Evolutionary conservation across 2,888 invertebrate genomes (phyloP).

Genomic region (Orthosia gracilis): DNA sequence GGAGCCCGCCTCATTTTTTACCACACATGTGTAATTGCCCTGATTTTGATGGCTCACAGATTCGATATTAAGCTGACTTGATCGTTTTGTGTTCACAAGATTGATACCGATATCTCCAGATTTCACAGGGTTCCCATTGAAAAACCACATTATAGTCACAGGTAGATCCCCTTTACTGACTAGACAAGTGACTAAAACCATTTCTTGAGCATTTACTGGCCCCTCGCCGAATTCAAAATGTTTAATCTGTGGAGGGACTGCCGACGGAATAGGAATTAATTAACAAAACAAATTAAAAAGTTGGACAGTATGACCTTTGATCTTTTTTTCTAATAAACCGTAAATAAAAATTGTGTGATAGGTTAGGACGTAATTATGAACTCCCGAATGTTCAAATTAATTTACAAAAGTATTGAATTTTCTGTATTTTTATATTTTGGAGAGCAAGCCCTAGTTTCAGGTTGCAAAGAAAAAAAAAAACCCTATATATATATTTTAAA

Average conservation of each 20-base stretch:
- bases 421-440: neutral
- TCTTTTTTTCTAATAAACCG: neutral
- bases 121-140: slow-evolving; percentile 90
- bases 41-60: slow-evolving; percentile 91
- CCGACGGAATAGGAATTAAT: slow-evolving; percentile 60
- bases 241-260: slow-evolving; percentile 95
- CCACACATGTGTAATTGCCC: slow-evolving; percentile 92
- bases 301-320: neutral
- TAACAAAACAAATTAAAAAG: slow-evolving; percentile 60
- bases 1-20: slow-evolving; percentile 92
- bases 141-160: slow-evolving; percentile 93
- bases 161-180: slow-evolving; percentile 94
- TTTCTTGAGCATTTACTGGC: slow-evolving; percentile 93
- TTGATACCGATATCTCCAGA: slow-evolving; percentile 82
- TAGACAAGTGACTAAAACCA: slow-evolving; percentile 93
- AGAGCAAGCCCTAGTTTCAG: neutral
- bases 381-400: neutral
- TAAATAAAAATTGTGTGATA: neutral
- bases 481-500: too few relatives aligned
- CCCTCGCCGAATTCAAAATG: slow-evolving; percentile 95
- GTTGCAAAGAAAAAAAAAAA: neutral
- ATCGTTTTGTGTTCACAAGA: slow-evolving; percentile 84
- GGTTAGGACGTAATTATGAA: neutral
- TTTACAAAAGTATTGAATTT: neutral
- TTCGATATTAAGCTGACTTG: slow-evolving; percentile 91